A percentile compares a stretch with the other conserved stretches of the same genome.
phyloP scores from a whole-genome alignment of 2,113 vertebrate genomes.

The Carollia perspicillata region DNA sequence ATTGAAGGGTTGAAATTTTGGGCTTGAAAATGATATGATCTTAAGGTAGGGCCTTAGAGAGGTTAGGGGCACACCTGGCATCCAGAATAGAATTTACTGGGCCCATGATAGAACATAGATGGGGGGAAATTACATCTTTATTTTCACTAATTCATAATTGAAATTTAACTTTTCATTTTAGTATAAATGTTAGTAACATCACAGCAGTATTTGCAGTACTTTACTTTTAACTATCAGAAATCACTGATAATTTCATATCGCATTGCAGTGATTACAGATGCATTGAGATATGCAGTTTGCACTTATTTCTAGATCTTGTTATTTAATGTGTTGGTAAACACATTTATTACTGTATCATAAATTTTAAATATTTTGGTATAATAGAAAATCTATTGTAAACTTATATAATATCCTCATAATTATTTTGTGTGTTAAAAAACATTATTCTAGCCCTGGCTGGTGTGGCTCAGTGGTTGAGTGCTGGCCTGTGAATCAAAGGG shows the following conservation, averaged over 20 bases:
- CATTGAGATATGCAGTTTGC: neutral
- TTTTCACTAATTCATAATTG: conserved; percentile 12
- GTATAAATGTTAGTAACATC: conserved; percentile 27
- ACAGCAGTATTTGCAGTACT: neutral
- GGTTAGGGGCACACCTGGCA: neutral
- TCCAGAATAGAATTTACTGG: neutral
- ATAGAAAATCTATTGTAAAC: neutral
- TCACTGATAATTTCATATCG: neutral
- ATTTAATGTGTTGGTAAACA: neutral
- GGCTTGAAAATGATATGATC: neutral
- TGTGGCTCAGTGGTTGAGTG: too few species aligned
- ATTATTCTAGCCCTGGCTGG: too few species aligned
- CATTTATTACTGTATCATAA: neutral
- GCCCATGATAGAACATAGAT: neutral
- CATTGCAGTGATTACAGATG: neutral
- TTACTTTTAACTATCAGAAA: conserved; percentile 2
- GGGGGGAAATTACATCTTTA: neutral
- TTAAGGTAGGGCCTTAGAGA: neutral
- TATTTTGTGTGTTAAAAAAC: neutral
- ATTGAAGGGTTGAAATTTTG: neutral
- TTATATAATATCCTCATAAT: neutral
- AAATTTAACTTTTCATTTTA: conserved; percentile 2
- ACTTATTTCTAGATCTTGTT: neutral
- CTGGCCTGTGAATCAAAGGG: too few species aligned
- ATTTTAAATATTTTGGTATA: conserved; percentile 28